A percentile compares a stretch with the other conserved stretches of the same genome.
These are phyloP conservation scores for Dermolepida albohirtum DNA, from an alignment of 2,888 invertebrate genomes.

Conservation along the genomic window DNA sequence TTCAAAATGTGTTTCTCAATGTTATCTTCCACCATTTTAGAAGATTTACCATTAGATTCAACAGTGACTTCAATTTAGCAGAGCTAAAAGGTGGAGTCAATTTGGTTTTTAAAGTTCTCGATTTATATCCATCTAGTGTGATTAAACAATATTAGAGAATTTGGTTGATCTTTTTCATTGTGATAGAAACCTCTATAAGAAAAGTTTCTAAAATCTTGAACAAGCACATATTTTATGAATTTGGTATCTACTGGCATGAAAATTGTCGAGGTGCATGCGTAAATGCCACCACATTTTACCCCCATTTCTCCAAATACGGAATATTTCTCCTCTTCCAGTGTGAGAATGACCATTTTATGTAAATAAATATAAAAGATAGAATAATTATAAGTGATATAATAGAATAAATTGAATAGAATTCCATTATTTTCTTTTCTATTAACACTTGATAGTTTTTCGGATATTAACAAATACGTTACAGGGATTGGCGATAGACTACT, in stretches of 20 bases:
- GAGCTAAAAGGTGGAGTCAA: constrained; percentile 32
- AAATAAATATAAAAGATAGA: neutral
- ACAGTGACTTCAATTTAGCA: constrained; percentile 39
- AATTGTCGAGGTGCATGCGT: constrained; percentile 1
- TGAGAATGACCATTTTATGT: constrained; percentile 1
- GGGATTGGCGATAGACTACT: too few relatives aligned
- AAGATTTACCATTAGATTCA: constrained; percentile 10
- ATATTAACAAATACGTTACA: too few relatives aligned
- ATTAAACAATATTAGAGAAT: constrained; percentile 27
- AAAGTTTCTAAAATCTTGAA: constrained; percentile 9
- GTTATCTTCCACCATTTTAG: neutral
- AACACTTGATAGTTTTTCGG: too few relatives aligned
- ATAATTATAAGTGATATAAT: too few relatives aligned
- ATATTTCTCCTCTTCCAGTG: constrained; percentile 30
- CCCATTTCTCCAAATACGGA: constrained; percentile 12
- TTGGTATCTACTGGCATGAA: neutral
- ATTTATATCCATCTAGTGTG: constrained; percentile 28
- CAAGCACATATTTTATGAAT: neutral
- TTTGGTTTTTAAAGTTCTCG: constrained; percentile 29
- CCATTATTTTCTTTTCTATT: too few relatives aligned
- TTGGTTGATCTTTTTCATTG: constrained; percentile 53
- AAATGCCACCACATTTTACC: constrained; percentile 16
- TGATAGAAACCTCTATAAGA: constrained; percentile 54
- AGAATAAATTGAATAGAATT: too few relatives aligned
- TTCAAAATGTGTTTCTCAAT: constrained; percentile 15